Evolutionary conservation across 2,888 invertebrate species (phyloP), one percentile per base, ranked within the genome.

Genomic region (Macrosoma leucophasiata): DNA sequence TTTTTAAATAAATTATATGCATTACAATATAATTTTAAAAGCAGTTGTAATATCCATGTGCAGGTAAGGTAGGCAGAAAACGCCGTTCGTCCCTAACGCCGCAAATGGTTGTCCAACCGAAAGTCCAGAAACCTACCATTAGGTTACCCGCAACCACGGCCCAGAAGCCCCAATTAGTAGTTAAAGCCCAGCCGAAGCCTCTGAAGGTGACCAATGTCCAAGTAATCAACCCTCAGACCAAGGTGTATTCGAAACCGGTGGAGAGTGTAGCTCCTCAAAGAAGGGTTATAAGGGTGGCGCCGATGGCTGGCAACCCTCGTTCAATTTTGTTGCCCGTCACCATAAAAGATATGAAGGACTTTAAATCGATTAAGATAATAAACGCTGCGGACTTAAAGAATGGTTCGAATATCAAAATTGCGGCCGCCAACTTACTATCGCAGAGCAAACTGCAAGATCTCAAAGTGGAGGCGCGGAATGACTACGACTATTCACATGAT

Each of bases 281-380:
- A 3, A 64, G 81, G 39, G 77, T 79, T 3, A 79, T 84, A 7
- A 50, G 82, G 17, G 82, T 81, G 0, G 77, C 84, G 0, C 84
- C 84, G 0, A 76, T 84, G 74, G 73, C 75, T 1, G 84, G 84
- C 2, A 86, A 86, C 54, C 85, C 88, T 3, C 75, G 91, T 9
- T 91, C 91, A 0, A 89, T 93, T 39, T 74, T 92, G 9, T 75
- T 93, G 12, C 92, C 92, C 1, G 88, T 92, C 4, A 90, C 88
- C 18, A 71, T 89, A 27, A 89, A 89, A 50, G 88, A 89, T 38
- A 89, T 91, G 73, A 90, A 91, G 65, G 90, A 90, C 58, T 84
- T 92, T 34, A 89, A 88, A 48, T 88, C 89, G 1, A 89, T 91
- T 34, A 90, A 92, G 73, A 90, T 92, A 33, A 88, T 92, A 30